Evolutionary conservation across 2,113 vertebrate species (phyloP).

Genomic region (Saccopteryx leptura): DNA sequence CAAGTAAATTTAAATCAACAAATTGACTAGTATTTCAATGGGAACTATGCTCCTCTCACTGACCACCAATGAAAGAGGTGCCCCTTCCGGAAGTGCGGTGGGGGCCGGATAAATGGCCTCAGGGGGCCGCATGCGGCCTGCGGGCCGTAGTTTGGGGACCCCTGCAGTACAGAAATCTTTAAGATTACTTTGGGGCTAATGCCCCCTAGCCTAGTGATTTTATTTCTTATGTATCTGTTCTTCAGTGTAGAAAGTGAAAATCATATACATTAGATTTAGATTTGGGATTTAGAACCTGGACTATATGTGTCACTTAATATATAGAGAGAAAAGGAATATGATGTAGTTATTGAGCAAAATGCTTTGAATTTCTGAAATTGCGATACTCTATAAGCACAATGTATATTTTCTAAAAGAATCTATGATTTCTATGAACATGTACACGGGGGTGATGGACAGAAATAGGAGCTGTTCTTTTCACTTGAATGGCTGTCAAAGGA

Average conservation of each 20-base stretch:
- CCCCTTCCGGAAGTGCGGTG: too few species aligned
- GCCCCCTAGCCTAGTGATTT: neutral
- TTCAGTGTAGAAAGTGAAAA: neutral
- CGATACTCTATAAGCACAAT: neutral
- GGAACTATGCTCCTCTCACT: too few species aligned
- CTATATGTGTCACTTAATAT: neutral
- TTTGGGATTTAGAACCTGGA: neutral
- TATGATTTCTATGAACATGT: conserved; percentile 63
- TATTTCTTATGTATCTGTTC: neutral
- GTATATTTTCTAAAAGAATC: conserved; percentile 36
- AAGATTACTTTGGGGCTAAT: conserved; percentile 5
- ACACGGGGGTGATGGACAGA: conserved; percentile 40
- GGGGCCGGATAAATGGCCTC: too few species aligned
- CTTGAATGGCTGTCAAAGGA: conserved; percentile 75
- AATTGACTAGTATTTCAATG: too few species aligned
- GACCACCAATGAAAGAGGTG: too few species aligned
- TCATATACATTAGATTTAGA: neutral
- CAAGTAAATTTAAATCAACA: too few species aligned
- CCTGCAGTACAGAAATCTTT: neutral
- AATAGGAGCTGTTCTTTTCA: conserved; percentile 70
- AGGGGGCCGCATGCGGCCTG: too few species aligned
- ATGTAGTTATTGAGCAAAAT: conserved; percentile 19
- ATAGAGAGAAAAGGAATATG: neutral
- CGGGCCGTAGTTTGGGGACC: too few species aligned
- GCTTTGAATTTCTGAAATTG: neutral